A percentile compares a stretch with the other conserved stretches of the same genome.
Conservation (phyloP, 2,888 invertebrate genomes). For the Mythimna ferrago region DNA sequence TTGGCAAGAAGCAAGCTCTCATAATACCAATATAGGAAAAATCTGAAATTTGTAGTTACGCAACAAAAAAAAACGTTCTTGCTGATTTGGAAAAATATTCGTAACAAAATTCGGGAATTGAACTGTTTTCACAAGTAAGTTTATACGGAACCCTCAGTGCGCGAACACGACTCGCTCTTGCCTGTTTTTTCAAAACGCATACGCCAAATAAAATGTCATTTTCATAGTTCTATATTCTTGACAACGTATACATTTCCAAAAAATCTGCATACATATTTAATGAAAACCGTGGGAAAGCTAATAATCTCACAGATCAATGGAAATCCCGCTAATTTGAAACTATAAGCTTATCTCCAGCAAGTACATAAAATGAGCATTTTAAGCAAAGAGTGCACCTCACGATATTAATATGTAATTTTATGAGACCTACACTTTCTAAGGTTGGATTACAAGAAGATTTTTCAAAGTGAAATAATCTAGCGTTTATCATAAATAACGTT, state of each 20-base stretch:
- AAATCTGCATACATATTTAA: background rate
- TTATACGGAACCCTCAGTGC: no score
- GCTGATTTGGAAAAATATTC: no score
- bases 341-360: slow-evolving; percentile 21
- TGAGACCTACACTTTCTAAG: slow-evolving; percentile 58
- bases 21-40: no score
- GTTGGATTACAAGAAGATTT: slow-evolving; percentile 63
- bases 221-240: no score
- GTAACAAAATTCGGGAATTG: no score
- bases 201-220: no score
- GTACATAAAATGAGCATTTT: slow-evolving; percentile 31
- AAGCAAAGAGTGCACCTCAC: slow-evolving; percentile 14
- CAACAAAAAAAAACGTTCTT: no score
- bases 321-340: slow-evolving; percentile 38
- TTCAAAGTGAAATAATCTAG: slow-evolving; percentile 65
- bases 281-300: slow-evolving; percentile 19
- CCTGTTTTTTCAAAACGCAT: no score
- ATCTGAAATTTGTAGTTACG: no score
- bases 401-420: slow-evolving; percentile 55
- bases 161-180: no score
- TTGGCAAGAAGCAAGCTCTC: no score
- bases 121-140: no score
- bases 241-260: background rate
- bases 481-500: slow-evolving; percentile 64
- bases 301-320: slow-evolving; percentile 7